Evolutionary conservation across 2,113 vertebrate species (phyloP), one percentile per base, ranked within the genome.

Genomic region (crab-eating macaque (Macaca fascicularis)): DNA sequence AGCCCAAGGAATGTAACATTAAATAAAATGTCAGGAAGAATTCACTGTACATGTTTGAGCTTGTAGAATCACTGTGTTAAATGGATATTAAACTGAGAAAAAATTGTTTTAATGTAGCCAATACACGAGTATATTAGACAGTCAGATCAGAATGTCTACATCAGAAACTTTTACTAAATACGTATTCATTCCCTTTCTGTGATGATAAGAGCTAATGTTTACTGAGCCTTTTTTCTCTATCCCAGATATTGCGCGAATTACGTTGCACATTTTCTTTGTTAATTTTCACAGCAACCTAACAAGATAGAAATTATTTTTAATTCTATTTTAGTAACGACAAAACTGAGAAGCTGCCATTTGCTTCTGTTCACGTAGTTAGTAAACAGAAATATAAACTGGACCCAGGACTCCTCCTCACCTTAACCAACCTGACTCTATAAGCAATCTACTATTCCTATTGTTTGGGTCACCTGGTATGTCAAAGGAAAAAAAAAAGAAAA

Each of bases 11-110:
- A 81, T 79, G 40, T 81, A 38, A 1, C 11, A 93, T 61, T 35
- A 97, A 67, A 81, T 96, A 78, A 97, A 97, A 97, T 92, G 79
- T 97, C 80, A 97, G 75, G 40, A n/a, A 67, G n/a, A 50, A 27
- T 55, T 75, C n/a, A 22, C 0, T n/a, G 40, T 80, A 69, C 48
- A 94, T 95, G 89, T 93, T 57, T 75, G 80, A 95, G 16, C 64
- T 97, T 97, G 76, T 64, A n/a, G 32, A 97, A 81, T 25, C 48
- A 25, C 9, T 81, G 35, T 52, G 90, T 86, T 12, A 23, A 55
- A 89, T 93, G 13, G 38, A n/a, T 72, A 96, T 87, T 72, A 96
- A 97, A 94, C 0, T 6, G 20, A 89, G 72, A 4, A 90, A 97
- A 86, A 50, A 64, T n/a, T 81, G n/a, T 79, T 92, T 89, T 78